Evolutionary conservation across 2,888 invertebrate genomes (phyloP).

Genomic region (Sisyra terminalis): DNA sequence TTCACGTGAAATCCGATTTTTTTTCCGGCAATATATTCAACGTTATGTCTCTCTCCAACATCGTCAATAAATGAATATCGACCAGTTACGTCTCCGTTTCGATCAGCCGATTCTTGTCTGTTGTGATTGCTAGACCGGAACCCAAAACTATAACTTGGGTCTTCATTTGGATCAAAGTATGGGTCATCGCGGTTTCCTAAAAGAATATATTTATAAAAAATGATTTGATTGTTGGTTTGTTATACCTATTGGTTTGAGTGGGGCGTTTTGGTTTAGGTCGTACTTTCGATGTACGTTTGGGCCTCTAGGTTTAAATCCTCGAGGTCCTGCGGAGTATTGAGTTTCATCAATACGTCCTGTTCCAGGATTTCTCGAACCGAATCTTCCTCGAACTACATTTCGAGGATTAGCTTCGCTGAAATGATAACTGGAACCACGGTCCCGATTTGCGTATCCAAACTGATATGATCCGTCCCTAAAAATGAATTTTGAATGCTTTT

Average conservation of each 20-base stretch:
- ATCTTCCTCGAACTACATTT: constrained; percentile 50
- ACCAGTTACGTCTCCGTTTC: constrained; percentile 30
- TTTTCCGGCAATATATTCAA: constrained; percentile 58
- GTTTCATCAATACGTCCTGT: constrained; percentile 52
- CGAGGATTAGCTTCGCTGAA: constrained; percentile 46
- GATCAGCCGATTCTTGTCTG: constrained; percentile 39
- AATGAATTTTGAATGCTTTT: background rate
- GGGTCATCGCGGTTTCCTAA: constrained; percentile 44
- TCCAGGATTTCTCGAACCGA: constrained; percentile 55
- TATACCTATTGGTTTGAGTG: constrained; percentile 41
- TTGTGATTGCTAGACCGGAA: constrained; percentile 50
- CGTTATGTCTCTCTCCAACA: constrained; percentile 57
- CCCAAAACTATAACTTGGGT: constrained; percentile 56
- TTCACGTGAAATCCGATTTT: constrained; percentile 62
- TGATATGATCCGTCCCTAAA: constrained; percentile 56
- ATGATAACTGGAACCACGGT: constrained; percentile 55
- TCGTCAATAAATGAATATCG: constrained; percentile 59
- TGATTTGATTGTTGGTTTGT: background rate
- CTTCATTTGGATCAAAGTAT: constrained; percentile 58
- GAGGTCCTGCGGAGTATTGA: constrained; percentile 57
- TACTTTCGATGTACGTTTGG: constrained; percentile 55
- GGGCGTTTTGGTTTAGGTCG: constrained; percentile 44
- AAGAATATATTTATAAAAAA: constrained; percentile 9
- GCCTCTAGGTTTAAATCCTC: constrained; percentile 66
- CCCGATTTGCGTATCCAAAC: constrained; percentile 53